These are phyloP conservation scores for Crypturellus undulatus DNA, from an alignment of 2,113 vertebrate genomes.

Conservation along the genomic window DNA sequence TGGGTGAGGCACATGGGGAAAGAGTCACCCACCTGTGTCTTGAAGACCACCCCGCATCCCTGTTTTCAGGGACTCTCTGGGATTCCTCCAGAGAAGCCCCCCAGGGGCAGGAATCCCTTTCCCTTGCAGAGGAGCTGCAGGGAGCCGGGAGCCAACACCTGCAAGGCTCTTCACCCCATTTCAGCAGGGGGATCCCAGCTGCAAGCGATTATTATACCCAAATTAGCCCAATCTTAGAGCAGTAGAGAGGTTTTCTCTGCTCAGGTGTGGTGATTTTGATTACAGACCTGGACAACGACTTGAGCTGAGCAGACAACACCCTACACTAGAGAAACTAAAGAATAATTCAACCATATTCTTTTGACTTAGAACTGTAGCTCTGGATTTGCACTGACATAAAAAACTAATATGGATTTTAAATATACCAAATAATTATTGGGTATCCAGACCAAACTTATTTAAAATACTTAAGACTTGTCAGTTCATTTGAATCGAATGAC, in stretches of 20 bases:
- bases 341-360: not conserved
- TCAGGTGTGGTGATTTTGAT: rapidly evolving
- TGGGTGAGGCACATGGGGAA: too few relatives aligned
- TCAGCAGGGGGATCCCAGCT: not conserved
- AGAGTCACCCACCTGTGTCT: not conserved
- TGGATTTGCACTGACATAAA: rapidly evolving
- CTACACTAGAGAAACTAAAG: not conserved
- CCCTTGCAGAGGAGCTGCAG: not conserved
- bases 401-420: not conserved
- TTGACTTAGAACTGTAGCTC: not conserved
- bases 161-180: rapidly evolving
- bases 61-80: not conserved
- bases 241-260: not conserved
- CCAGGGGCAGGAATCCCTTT: too few relatives aligned
- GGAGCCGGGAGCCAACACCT: not conserved
- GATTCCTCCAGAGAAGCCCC: not conserved
- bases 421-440: not conserved
- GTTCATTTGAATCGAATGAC: not conserved
- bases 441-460: not conserved
- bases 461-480: not conserved
- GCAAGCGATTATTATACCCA: not conserved
- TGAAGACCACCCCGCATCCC: not conserved
- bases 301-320: not conserved
- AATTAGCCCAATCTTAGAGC: not conserved
- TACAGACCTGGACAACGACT: not conserved